phyloP scores from a whole-genome alignment of 2,113 vertebrate species.

The Oxyura jamaicensis region DNA sequence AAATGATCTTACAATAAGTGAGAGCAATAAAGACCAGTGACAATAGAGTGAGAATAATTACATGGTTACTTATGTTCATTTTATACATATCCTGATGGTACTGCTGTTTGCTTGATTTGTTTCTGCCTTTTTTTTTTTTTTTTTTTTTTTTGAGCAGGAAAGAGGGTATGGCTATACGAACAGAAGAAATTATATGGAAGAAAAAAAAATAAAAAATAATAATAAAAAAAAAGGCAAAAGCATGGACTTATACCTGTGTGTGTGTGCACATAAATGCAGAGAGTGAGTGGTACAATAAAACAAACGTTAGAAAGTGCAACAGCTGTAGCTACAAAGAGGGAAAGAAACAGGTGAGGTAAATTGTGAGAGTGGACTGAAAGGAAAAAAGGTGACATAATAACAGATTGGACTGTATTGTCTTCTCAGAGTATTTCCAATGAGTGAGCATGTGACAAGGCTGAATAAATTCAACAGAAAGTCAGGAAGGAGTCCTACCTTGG shows the following conservation, averaged over 20 bases:
- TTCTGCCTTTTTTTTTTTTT: neutral
- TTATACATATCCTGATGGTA: constrained; percentile 38
- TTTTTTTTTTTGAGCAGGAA: constrained; percentile 8
- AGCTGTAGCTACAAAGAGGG: neutral
- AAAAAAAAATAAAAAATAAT: neutral
- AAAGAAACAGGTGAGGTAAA: neutral
- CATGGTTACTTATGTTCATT: constrained; percentile 63
- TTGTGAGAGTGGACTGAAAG: neutral
- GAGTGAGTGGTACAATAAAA: accelerated
- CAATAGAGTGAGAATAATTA: constrained; percentile 66
- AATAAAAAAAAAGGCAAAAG: neutral
- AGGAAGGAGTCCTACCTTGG: neutral
- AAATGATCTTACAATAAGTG: constrained; percentile 63
- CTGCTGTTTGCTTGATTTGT: constrained; percentile 39
- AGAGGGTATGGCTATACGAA: neutral
- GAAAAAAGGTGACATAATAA: neutral
- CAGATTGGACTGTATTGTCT: neutral
- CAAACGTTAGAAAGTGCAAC: neutral
- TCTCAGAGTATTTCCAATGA: neutral
- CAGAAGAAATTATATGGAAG: neutral
- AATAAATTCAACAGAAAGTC: neutral
- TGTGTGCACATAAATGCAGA: neutral
- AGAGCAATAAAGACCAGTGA: constrained; percentile 14
- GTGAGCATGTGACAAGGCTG: neutral
- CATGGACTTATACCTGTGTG: neutral